These are phyloP conservation scores for Typhlichthys subterraneus DNA, from an alignment of 2,797 vertebrate species.

Conservation along the genomic window DNA sequence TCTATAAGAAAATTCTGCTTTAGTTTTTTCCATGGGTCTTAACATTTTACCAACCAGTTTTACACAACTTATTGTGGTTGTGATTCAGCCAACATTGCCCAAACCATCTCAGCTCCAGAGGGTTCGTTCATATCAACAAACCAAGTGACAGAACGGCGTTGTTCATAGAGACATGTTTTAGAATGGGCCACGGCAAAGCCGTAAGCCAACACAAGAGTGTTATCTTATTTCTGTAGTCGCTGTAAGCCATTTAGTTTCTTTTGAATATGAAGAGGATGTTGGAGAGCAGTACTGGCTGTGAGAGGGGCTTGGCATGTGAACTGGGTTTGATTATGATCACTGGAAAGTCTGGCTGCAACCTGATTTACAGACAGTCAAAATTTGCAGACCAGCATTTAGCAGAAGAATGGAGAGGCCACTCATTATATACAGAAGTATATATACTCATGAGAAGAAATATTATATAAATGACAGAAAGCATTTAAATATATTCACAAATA, in stretches of 20 bases:
- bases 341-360: conserved; percentile 4
- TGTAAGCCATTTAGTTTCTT: conserved; percentile 11
- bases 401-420: no score
- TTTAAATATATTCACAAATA: no score
- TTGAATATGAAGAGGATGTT: conserved; percentile 24
- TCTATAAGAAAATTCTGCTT: conserved; percentile 10
- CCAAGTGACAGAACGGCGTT: conserved; percentile 44
- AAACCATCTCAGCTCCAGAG: conserved; percentile 8
- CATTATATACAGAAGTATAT: no score
- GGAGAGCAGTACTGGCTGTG: conserved; percentile 21
- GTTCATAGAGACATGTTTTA: conserved; percentile 55
- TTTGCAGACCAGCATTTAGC: no score
- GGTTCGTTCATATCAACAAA: conserved; percentile 20
- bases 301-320: conserved; percentile 13
- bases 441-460: no score
- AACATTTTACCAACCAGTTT: not conserved
- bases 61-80: conserved; percentile 5
- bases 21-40: conserved; percentile 6
- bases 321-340: not conserved
- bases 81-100: conserved; percentile 31
- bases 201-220: conserved; percentile 42
- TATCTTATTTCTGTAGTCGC: conserved; percentile 63
- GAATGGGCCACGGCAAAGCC: conserved; percentile 44
- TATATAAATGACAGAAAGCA: no score
- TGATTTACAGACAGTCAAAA: not conserved